phyloP scores from a whole-genome alignment of 2,113 vertebrate genomes.

The Nicator chloris region DNA sequence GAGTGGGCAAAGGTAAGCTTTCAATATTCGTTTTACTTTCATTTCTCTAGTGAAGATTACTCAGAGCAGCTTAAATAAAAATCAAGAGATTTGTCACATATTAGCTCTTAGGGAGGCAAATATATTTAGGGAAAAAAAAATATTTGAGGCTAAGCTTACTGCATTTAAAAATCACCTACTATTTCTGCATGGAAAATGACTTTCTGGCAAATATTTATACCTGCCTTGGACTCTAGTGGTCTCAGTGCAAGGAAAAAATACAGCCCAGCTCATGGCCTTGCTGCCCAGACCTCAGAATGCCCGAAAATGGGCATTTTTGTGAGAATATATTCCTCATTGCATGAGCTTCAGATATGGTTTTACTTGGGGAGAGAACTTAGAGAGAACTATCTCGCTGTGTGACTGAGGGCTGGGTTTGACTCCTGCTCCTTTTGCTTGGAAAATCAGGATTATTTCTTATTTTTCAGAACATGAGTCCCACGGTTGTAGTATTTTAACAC shows the following conservation, averaged over 20 bases:
- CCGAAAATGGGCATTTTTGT: background rate
- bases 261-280: background rate
- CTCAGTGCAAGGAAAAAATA: background rate
- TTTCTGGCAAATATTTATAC: background rate
- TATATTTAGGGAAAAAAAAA: constrained; percentile 1
- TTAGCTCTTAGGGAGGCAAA: background rate
- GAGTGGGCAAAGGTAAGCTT: constrained; percentile 21
- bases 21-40: background rate
- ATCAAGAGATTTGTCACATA: constrained; percentile 29
- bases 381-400: background rate
- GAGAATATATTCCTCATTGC: background rate
- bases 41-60: constrained; percentile 28
- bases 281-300: background rate
- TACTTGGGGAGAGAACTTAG: background rate
- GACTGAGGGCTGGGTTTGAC: background rate
- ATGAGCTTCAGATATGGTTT: background rate
- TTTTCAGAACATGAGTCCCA: background rate
- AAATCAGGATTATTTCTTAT: background rate
- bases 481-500: background rate
- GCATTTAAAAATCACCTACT: background rate
- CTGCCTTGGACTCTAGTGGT: background rate
- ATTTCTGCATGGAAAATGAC: background rate
- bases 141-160: background rate
- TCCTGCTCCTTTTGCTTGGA: background rate
- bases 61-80: constrained; percentile 49